These are phyloP conservation scores for Porites evermanni DNA, from an alignment of 92 coral and sea anemone genomes.

Conservation along the genomic window DNA sequence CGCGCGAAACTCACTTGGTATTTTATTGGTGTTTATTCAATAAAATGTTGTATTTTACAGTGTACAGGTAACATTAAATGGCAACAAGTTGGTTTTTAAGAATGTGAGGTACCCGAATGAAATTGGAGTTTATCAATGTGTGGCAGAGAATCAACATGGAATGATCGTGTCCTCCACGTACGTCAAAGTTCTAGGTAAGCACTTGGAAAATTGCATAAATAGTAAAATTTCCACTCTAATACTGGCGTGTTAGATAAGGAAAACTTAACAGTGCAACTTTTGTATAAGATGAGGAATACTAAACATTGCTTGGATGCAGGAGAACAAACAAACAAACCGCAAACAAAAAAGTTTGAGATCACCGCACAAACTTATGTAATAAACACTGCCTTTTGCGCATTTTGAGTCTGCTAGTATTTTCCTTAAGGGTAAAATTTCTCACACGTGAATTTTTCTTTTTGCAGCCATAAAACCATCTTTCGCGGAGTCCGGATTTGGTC, in stretches of 20 bases:
- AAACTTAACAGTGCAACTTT: too few species aligned
- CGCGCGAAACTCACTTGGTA: too few species aligned
- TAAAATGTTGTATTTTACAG: constrained; percentile 8
- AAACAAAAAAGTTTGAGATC: too few species aligned
- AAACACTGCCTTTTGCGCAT: too few species aligned
- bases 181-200: constrained; percentile 66
- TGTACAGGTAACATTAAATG: neutral
- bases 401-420: too few species aligned
- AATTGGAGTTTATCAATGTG: constrained; percentile 81
- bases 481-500: constrained; percentile 59
- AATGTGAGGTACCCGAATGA: constrained; percentile 18
- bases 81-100: constrained; percentile 43
- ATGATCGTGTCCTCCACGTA: constrained; percentile 71
- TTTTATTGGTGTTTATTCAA: too few species aligned
- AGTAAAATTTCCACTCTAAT: neutral
- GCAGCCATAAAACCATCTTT: constrained; percentile 74
- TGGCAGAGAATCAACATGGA: constrained; percentile 74
- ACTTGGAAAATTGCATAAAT: neutral
- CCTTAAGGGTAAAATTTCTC: neutral
- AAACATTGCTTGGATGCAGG: too few species aligned
- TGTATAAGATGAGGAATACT: too few species aligned
- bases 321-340: too few species aligned
- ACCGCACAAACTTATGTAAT: too few species aligned
- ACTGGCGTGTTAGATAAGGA: too few species aligned
- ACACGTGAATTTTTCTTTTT: neutral